These are phyloP conservation scores for Otis tarda DNA, from an alignment of 2,113 vertebrate genomes.

Conservation along the genomic window DNA sequence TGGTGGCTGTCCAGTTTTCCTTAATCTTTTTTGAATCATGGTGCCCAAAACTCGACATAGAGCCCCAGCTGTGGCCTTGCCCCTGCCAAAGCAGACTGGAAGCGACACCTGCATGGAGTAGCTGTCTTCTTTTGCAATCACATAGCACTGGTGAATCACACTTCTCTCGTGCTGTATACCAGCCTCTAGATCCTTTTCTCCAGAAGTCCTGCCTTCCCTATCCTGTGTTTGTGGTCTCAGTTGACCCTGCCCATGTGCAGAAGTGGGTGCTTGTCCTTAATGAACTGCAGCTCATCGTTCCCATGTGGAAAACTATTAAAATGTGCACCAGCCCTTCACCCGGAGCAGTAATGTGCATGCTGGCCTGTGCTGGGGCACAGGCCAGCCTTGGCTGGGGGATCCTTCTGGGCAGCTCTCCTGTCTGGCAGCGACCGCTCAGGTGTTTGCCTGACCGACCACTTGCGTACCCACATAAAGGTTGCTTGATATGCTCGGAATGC, in stretches of 20 bases:
- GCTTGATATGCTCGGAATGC: not conserved
- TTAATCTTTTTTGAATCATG: not conserved
- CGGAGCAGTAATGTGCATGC: not conserved
- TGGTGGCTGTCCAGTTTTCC: not conserved
- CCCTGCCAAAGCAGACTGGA: not conserved
- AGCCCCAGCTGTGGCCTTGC: not conserved
- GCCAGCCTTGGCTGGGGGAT: not conserved
- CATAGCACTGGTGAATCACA: not conserved
- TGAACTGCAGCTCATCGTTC: not conserved
- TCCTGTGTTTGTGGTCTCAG: not conserved
- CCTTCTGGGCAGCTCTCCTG: not conserved
- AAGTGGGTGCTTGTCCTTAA: not conserved
- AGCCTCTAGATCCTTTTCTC: not conserved
- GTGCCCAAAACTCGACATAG: not conserved
- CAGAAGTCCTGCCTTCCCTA: not conserved
- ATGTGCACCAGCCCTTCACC: not conserved
- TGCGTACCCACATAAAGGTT: not conserved
- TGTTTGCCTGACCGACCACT: not conserved
- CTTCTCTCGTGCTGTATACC: fast-evolving
- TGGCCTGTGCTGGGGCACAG: not conserved
- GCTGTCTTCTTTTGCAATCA: not conserved
- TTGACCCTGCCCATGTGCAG: not conserved
- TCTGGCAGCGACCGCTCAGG: not conserved
- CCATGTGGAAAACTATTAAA: not conserved
- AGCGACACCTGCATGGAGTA: not conserved